Evolutionary conservation across 2,797 vertebrate species (phyloP).

Genomic region (Phataginus tetradactyla): DNA sequence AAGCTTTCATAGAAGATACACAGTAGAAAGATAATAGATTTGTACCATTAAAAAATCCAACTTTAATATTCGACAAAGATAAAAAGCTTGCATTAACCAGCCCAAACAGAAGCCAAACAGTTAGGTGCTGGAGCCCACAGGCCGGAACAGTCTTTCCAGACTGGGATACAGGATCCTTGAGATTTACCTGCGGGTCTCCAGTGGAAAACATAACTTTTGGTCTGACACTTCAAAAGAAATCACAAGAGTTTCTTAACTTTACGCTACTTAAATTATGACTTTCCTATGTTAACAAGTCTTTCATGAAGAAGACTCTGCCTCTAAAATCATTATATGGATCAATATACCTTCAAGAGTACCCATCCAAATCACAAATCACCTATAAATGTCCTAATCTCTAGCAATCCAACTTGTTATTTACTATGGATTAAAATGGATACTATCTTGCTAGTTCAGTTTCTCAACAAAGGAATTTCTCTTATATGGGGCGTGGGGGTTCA

Average conservation of each 20-base stretch:
- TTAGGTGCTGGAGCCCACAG: background rate
- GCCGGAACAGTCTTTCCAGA: background rate
- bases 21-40: background rate
- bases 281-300: background rate
- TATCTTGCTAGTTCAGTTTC: background rate
- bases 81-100: background rate
- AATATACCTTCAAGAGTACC: background rate
- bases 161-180: background rate
- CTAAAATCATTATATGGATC: background rate
- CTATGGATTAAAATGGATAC: background rate
- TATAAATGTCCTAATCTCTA: background rate
- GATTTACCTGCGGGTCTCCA: background rate
- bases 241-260: background rate
- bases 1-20: background rate
- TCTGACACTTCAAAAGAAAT: background rate
- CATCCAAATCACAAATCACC: background rate
- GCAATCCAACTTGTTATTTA: background rate
- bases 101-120: background rate
- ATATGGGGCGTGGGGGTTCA: background rate
- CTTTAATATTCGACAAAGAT: background rate
- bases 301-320: background rate
- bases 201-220: background rate
- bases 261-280: background rate
- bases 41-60: background rate
- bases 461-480: background rate